These are phyloP conservation scores for Exocentrus adspersus DNA, from an alignment of 2,888 invertebrate species.

Conservation along the genomic window DNA sequence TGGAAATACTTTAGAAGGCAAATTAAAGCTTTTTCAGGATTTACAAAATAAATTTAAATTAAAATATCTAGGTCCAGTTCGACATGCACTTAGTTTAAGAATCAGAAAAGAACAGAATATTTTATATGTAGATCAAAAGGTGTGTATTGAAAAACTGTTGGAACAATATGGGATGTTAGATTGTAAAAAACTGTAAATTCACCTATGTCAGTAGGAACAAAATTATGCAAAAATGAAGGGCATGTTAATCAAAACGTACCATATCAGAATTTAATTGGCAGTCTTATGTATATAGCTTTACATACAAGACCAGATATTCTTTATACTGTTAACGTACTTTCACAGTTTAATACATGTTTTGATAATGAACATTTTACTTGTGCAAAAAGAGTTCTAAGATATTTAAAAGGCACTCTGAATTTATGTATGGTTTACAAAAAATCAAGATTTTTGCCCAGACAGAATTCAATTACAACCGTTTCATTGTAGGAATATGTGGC, in stretches of 20 bases:
- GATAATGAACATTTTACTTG: neutral
- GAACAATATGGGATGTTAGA: neutral
- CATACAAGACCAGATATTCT: neutral
- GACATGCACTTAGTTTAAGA: conserved; percentile 2
- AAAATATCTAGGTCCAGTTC: neutral
- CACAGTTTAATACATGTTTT: neutral
- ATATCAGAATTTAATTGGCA: neutral
- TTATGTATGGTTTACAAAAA: no score
- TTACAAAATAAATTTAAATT: conserved; percentile 1
- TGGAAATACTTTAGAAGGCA: neutral
- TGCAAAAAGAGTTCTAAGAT: conserved; percentile 4
- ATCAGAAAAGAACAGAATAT: neutral
- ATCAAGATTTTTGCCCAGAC: no score
- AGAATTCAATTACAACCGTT: no score
- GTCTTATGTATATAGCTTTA: neutral
- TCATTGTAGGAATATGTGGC: no score
- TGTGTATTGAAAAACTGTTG: conserved; percentile 3
- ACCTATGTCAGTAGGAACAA: neutral
- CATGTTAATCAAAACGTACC: neutral
- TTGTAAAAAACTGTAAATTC: neutral
- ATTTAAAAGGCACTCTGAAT: neutral
- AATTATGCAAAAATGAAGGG: neutral
- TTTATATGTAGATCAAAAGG: neutral
- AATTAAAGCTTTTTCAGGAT: neutral
- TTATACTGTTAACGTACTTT: conserved; percentile 1